Evolutionary conservation across 2,888 invertebrate species (phyloP), one percentile per base, ranked within the genome.

Genomic region (Dastarcus helophoroides): DNA sequence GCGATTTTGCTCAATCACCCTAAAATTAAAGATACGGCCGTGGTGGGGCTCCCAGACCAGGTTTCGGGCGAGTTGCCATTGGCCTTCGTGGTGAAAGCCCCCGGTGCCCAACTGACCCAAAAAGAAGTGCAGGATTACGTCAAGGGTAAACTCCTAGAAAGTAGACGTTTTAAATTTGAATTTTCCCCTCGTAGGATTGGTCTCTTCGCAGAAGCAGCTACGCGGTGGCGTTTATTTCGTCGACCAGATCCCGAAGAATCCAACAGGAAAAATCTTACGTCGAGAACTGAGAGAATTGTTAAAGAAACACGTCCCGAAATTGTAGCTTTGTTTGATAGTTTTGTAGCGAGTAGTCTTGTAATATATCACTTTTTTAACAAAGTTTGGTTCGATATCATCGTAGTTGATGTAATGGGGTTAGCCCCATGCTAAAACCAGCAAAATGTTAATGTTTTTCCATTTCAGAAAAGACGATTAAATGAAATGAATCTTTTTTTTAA

Each of bases 21-120:
- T 1, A 70, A 69, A 31, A 72, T 90, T 28, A 69, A 71, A 32
- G 88, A 90, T 51, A 79, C 72, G 11, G 89, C 81, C 17, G 90
- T 91, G 17, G 71, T 88, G 48, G 90, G 88, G 9, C 54, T 72
- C 29, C 77, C 82, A 0, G 71, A 86, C 55, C 77, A 76, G 48
- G 53, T 51, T 27, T 74, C 77, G 21, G 86, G 86, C 8, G 84
- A 85, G 56, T 59, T 83, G 30, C 84, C 85, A 6, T 45, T 73
- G 38, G 85, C 84, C 1, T 85, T 80, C 56, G 69, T 86, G 5
- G 84, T 84, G 3, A 66, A 65, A 29, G 72, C 75, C 51, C 61
- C 65, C 0, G 62, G 59, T 41, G 53, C 57, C 1, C 46, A 56
- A 2, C 47, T 76, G 28, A 69, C 65, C 0, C 69, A 68, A 42